Percentiles rank a stretch among this genome's conserved stretches.
Conservation (phyloP, 2,797 vertebrate species). For the Pseudochromis fuscus region DNA sequence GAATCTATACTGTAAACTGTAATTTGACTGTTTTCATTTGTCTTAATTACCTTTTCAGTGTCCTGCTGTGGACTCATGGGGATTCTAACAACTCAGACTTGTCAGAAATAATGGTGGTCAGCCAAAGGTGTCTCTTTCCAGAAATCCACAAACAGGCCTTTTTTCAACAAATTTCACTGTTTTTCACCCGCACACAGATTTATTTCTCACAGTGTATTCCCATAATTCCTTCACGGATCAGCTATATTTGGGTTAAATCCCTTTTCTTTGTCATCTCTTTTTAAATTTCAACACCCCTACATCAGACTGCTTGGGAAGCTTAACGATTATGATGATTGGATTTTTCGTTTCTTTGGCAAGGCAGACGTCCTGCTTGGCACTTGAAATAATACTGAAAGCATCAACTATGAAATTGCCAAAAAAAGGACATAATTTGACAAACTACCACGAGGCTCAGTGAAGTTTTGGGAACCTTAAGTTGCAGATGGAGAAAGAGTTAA, state of each 20-base stretch:
- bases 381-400: constrained; percentile 42
- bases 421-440: constrained; percentile 50
- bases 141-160: constrained; percentile 1
- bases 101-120: constrained; percentile 22
- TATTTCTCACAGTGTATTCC: constrained; percentile 26
- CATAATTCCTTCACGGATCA: constrained; percentile 54
- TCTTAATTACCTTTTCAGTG: constrained; percentile 25
- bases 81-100: constrained; percentile 16
- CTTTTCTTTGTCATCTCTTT: constrained; percentile 53
- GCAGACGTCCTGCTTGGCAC: constrained; percentile 31
- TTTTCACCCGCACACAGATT: constrained; percentile 32
- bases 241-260: constrained; percentile 53
- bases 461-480: constrained; percentile 43
- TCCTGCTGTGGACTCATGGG: constrained; percentile 8
- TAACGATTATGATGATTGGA: constrained; percentile 52
- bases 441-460: constrained; percentile 39
- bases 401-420: constrained; percentile 37
- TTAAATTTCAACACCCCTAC: constrained; percentile 54
- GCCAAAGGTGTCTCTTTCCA: constrained; percentile 26
- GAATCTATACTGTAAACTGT: constrained; percentile 28
- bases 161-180: constrained; percentile 21
- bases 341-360: constrained; percentile 53
- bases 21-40: constrained; percentile 34
- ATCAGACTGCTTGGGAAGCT: constrained; percentile 38
- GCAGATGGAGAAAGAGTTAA: constrained; percentile 54